These are phyloP conservation scores for Linnaemya tessellans DNA, from an alignment of 2,888 invertebrate genomes.

Conservation along the genomic window DNA sequence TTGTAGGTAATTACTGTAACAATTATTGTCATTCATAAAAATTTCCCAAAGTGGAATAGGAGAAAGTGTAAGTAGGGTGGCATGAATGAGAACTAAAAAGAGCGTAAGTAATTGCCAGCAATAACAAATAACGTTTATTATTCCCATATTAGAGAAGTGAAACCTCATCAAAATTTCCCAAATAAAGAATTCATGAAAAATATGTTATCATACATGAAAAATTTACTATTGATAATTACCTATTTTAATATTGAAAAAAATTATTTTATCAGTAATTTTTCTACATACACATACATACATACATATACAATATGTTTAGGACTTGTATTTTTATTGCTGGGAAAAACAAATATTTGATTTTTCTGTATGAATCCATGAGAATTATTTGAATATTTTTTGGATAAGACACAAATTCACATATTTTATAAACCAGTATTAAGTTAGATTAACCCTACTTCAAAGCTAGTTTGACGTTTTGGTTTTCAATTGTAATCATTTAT, in stretches of 20 bases:
- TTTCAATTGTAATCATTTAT: too few relatives aligned
- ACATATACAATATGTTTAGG: too few relatives aligned
- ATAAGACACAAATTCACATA: too few relatives aligned
- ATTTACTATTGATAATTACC: slow-evolving; percentile 32
- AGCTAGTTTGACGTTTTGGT: too few relatives aligned
- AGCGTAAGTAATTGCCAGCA: slow-evolving; percentile 2
- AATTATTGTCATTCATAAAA: slow-evolving; percentile 55
- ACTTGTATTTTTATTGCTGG: slow-evolving; percentile 3
- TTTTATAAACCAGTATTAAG: too few relatives aligned
- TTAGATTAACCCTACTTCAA: too few relatives aligned
- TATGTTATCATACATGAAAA: slow-evolving; percentile 19
- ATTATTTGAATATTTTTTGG: too few relatives aligned
- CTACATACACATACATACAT: not conserved
- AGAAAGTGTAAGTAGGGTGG: slow-evolving; percentile 38
- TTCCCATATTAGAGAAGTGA: slow-evolving; percentile 42
- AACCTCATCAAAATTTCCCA: slow-evolving; percentile 36
- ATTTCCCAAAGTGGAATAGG: slow-evolving; percentile 25
- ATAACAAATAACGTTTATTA: slow-evolving; percentile 24
- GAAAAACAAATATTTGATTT: slow-evolving; percentile 23
- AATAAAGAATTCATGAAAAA: slow-evolving; percentile 6
- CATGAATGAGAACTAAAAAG: slow-evolving; percentile 1
- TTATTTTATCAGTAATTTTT: not conserved
- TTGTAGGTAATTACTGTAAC: slow-evolving; percentile 43
- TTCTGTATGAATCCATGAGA: not conserved
- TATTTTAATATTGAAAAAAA: slow-evolving; percentile 18